These are phyloP conservation scores for Cavia aperea DNA, from an alignment of 2,113 vertebrate species.

Conservation along the genomic window DNA sequence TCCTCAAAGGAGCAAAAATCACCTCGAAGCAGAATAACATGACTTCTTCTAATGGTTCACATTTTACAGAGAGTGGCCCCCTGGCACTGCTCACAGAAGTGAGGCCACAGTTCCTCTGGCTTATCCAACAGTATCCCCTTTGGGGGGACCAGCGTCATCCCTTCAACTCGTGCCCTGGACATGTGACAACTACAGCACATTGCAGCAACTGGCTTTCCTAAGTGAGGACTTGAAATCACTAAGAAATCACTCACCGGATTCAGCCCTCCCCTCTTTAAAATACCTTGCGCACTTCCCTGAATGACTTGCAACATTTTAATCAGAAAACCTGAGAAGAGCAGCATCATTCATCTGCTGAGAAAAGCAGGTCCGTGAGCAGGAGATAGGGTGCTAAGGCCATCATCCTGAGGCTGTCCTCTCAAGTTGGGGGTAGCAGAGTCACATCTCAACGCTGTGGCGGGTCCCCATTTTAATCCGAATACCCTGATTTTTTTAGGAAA, in stretches of 20 bases:
- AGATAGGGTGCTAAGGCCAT: background rate
- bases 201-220: background rate
- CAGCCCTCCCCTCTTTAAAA: slow-evolving; percentile 3
- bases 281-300: background rate
- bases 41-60: background rate
- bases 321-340: background rate
- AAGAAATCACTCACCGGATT: background rate
- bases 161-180: background rate
- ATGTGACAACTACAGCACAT: background rate
- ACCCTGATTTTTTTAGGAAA: background rate
- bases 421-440: background rate
- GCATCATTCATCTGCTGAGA: background rate
- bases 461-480: background rate
- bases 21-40: background rate
- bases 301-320: background rate
- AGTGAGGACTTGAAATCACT: background rate
- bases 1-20: background rate
- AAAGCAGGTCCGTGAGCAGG: background rate
- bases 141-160: background rate
- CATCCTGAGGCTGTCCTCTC: background rate
- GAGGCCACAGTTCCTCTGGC: background rate
- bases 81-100: background rate
- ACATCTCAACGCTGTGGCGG: background rate
- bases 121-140: background rate
- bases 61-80: background rate